A percentile compares a stretch with the other conserved stretches of the same genome.
These are phyloP conservation scores for Scomber colias DNA, from an alignment of 2,113 vertebrate species.

Conservation along the genomic window DNA sequence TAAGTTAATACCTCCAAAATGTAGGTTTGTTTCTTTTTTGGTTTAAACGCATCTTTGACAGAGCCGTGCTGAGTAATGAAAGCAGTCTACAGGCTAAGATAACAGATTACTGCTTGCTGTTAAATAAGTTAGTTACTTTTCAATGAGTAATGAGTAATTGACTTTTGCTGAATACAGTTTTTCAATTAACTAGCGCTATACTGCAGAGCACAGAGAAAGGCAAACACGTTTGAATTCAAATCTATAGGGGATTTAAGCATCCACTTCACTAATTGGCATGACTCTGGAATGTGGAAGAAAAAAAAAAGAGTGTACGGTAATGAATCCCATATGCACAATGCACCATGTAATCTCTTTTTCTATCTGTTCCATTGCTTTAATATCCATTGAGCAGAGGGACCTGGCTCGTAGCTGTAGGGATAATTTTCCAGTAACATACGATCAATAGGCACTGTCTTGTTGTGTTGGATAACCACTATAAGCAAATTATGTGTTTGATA, in stretches of 20 bases:
- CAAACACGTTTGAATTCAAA: not conserved
- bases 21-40: no score
- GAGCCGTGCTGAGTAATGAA: no score
- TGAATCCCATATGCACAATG: not conserved
- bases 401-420: constrained; percentile 4
- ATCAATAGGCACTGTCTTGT: constrained; percentile 53
- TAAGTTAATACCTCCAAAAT: no score
- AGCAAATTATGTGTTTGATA: constrained; percentile 62
- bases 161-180: no score
- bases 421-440: constrained; percentile 51
- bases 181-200: no score
- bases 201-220: not conserved
- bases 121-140: no score
- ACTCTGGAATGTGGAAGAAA: constrained; percentile 9
- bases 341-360: not conserved
- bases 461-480: constrained; percentile 33
- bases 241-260: constrained; percentile 3
- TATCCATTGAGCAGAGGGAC: constrained; percentile 22
- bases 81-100: no score
- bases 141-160: no score
- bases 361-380: constrained; percentile 21
- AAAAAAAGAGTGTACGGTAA: not conserved
- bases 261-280: constrained; percentile 8
- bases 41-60: no score
- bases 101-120: no score